Evolutionary conservation across 2,888 invertebrate species (phyloP).

Genomic region (Byasa hedistus): DNA sequence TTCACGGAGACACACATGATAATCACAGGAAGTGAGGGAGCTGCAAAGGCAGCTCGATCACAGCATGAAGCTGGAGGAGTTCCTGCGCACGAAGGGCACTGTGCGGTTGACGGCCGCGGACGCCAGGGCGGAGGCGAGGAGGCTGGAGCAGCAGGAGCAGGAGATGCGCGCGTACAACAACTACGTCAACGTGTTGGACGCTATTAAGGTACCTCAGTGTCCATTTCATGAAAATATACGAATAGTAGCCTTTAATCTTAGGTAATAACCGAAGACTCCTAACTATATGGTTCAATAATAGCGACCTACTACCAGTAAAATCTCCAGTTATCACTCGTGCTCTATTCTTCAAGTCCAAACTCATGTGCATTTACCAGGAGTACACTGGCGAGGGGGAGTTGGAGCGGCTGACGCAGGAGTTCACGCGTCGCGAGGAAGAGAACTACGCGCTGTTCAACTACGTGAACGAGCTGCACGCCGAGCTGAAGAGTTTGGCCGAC

Average conservation of each 20-base stretch:
- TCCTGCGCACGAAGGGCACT: slow-evolving; percentile 91
- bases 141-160: slow-evolving; percentile 82
- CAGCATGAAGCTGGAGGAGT: slow-evolving; percentile 90
- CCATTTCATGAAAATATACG: too few relatives aligned
- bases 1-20: too few relatives aligned
- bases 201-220: slow-evolving; percentile 79
- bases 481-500: slow-evolving; percentile 86
- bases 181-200: slow-evolving; percentile 87
- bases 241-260: too few relatives aligned
- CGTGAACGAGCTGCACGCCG: slow-evolving; percentile 92
- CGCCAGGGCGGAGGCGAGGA: slow-evolving; percentile 85
- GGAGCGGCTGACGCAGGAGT: slow-evolving; percentile 85
- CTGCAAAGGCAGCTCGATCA: slow-evolving; percentile 91
- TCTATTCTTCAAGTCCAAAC: too few relatives aligned
- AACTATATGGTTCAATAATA: too few relatives aligned
- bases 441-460: slow-evolving; percentile 96
- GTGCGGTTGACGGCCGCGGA: slow-evolving; percentile 87
- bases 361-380: slow-evolving; percentile 51
- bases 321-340: too few relatives aligned
- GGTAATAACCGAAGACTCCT: too few relatives aligned
- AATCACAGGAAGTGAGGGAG: slow-evolving; percentile 88
- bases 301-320: too few relatives aligned
- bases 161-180: slow-evolving; percentile 85
- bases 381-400: slow-evolving; percentile 83
- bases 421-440: slow-evolving; percentile 91